These are phyloP conservation scores for Heliconius aoede DNA, from an alignment of 2,888 invertebrate species.

Conservation along the genomic window DNA sequence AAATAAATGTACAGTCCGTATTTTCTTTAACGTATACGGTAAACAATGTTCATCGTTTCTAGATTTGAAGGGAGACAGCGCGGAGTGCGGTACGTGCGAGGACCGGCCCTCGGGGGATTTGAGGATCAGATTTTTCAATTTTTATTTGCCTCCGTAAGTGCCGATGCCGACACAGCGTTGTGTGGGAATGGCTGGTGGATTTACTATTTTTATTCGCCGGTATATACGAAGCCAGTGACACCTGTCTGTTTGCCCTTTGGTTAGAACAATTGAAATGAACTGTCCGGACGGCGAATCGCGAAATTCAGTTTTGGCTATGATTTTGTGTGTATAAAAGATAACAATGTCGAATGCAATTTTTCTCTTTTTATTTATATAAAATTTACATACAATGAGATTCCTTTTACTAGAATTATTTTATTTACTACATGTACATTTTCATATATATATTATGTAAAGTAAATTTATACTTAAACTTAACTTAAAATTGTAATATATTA, in stretches of 20 bases:
- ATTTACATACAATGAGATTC: too few relatives aligned
- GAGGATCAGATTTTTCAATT: slow-evolving; percentile 76
- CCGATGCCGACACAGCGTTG: slow-evolving; percentile 59
- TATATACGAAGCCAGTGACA: slow-evolving; percentile 47
- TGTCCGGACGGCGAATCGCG: slow-evolving; percentile 29
- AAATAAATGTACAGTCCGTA: slow-evolving; percentile 26
- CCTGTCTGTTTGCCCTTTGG: slow-evolving; percentile 48
- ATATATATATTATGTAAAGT: too few relatives aligned
- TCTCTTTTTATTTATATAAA: too few relatives aligned
- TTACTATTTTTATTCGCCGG: slow-evolving; percentile 48
- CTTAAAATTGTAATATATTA: too few relatives aligned
- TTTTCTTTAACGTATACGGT: slow-evolving; percentile 46
- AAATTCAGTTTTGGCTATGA: slow-evolving; percentile 22
- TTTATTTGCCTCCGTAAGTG: slow-evolving; percentile 80
- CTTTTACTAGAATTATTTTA: too few relatives aligned
- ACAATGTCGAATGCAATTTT: too few relatives aligned
- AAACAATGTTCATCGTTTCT: slow-evolving; percentile 59
- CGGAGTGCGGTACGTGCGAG: slow-evolving; percentile 71
- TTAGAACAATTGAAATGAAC: slow-evolving; percentile 43
- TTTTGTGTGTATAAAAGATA: slow-evolving; percentile 14
- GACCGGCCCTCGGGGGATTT: slow-evolving; percentile 70
- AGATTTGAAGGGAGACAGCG: slow-evolving; percentile 61
- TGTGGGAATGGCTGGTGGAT: slow-evolving; percentile 50
- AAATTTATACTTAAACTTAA: too few relatives aligned
- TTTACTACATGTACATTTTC: too few relatives aligned